Evolutionary conservation across 1,140 invertebrate species (phyloP).

Genomic region (Cydia splendana): DNA sequence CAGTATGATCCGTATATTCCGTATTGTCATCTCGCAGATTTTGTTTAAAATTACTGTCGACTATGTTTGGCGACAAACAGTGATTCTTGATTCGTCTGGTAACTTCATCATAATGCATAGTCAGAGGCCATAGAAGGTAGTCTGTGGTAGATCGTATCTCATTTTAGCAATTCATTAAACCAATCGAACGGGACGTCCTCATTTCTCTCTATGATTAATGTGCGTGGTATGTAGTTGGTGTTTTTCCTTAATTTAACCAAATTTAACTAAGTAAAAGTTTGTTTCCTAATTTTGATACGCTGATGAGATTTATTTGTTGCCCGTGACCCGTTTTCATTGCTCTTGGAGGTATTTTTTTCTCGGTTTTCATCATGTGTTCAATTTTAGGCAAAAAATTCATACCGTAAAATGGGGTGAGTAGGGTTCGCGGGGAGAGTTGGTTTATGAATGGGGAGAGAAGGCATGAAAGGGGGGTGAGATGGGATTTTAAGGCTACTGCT

Average conservation of each 20-base stretch:
- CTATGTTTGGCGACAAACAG: no score
- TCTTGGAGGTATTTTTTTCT: not conserved
- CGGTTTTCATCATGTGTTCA: not conserved
- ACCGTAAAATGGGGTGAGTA: no score
- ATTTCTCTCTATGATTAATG: conserved; percentile 6
- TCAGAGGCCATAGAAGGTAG: not conserved
- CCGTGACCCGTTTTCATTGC: not conserved
- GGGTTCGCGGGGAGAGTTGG: no score
- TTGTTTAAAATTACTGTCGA: no score
- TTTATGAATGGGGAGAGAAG: no score
- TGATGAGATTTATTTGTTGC: no score
- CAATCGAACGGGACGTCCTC: not conserved
- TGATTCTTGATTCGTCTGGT: no score
- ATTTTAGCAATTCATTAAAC: conserved; percentile 1
- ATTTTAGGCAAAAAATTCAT: no score
- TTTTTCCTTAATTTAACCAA: not conserved
- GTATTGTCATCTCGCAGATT: no score
- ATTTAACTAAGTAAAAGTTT: not conserved
- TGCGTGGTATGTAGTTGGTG: not conserved
- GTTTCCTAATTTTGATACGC: not conserved
- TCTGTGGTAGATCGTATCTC: not conserved
- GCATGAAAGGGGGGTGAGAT: no score
- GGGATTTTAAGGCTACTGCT: no score
- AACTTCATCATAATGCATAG: not conserved
- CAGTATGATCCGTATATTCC: no score